phyloP scores from a whole-genome alignment of 2,113 vertebrate genomes.

The Motacilla alba region DNA sequence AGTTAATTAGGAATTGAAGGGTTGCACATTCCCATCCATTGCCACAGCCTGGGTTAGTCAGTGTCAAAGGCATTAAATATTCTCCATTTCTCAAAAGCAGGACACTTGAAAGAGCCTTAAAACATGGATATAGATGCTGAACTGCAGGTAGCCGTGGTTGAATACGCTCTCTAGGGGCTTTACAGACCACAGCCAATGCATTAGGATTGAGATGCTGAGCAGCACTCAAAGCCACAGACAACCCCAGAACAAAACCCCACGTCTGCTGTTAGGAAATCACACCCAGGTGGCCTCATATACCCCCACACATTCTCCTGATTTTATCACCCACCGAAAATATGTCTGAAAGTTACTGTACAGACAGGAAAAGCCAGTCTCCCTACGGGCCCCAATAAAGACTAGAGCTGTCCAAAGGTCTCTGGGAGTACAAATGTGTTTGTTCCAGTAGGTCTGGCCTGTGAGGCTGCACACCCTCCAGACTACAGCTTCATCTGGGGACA shows the following conservation, averaged over 20 bases:
- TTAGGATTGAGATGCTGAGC: background rate
- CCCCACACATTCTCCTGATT: slow-evolving; percentile 1
- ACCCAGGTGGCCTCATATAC: slow-evolving; percentile 17
- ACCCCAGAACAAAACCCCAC: background rate
- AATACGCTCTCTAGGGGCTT: background rate
- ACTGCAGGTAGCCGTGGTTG: background rate
- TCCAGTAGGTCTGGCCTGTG: background rate
- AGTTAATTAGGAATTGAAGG: background rate
- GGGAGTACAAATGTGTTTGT: background rate
- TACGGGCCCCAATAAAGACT: background rate
- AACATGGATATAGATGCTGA: background rate
- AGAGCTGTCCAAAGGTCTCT: slow-evolving; percentile 44
- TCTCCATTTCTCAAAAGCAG: background rate
- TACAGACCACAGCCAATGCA: background rate
- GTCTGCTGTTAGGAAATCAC: background rate
- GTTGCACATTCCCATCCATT: background rate
- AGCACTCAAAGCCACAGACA: background rate
- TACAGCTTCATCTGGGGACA: background rate
- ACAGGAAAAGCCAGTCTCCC: slow-evolving; percentile 58
- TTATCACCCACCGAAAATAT: slow-evolving; percentile 8
- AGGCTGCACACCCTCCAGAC: background rate
- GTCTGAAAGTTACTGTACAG: slow-evolving; percentile 35
- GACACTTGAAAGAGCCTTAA: background rate
- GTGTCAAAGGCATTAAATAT: background rate
- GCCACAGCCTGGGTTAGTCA: background rate